Base-by-base conservation (phyloP, 2,888 invertebrate genomes). In the Atrina japonica region DNA sequence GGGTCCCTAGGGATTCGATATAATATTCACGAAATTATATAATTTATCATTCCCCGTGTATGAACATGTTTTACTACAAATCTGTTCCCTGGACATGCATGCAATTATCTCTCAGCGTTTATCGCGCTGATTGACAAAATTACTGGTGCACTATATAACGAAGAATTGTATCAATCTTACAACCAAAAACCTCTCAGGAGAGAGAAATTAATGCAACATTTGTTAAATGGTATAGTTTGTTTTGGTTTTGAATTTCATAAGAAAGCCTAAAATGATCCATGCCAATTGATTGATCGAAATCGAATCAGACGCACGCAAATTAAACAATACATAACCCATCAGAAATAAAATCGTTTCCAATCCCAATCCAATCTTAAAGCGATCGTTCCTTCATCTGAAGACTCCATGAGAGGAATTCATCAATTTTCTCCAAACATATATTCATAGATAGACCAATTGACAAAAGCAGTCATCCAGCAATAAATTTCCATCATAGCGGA, bases 371-470 rank as follows among this genome's bases (percentile, higher is more conserved):
- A 53, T 64, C 64, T 64, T 53, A 64, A 64, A 53, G 40, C 41
- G 53, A 53, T 64, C 50, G 41, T 16, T n/a, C 41, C 21, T 18
- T 18, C 56, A 41, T 27, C n/a, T 30, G 21, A 21, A 23, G 41
- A 27, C 52, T 60, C 41, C 67, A 60, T 60, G 60, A 60, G 67
- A 53, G 30, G 60, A 60, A 67, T 67, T 45, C 60, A 58, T 67
- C 58, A 67, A 58, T 67, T 60, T 58, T 67, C 50, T 45, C 29
- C 60, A 58, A 45, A 67, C 49, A 67, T 60, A 67, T 67, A 64
- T 64, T 64, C 52, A 64, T 64, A 64, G 53, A 64, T 53, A 43
- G 50, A 35, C 53, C 53, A 64, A 64, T 53, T 50, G 64, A 41
- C 35, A 52, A 52, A 64, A 64, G 30, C 30, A 50, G 25, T 64